phyloP scores from a whole-genome alignment of 2,113 vertebrate genomes.

The Podilymbus podiceps region DNA sequence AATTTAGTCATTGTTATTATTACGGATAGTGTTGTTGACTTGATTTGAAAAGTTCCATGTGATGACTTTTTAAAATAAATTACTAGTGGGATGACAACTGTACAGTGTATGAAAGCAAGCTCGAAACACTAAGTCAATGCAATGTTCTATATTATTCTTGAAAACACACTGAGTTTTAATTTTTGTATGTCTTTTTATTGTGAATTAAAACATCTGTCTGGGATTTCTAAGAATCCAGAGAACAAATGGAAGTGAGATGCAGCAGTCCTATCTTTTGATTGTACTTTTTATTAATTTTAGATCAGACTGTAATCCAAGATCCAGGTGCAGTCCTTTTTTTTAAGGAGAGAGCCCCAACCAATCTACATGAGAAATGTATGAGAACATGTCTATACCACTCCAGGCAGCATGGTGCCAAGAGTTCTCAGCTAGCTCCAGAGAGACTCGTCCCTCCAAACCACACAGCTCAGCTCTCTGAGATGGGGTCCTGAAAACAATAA shows the following conservation, averaged over 20 bases:
- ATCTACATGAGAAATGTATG: background rate
- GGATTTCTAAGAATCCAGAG: conserved; percentile 17
- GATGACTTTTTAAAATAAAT: background rate
- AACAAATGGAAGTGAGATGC: background rate
- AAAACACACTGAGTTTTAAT: background rate
- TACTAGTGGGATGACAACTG: background rate
- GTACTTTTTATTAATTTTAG: background rate
- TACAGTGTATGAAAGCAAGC: background rate
- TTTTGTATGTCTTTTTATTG: background rate
- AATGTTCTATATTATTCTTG: background rate
- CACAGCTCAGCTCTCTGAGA: background rate
- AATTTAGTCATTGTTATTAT: background rate
- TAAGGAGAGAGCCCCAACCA: background rate
- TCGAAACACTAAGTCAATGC: background rate
- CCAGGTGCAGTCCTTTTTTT: background rate
- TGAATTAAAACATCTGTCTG: conserved; percentile 36
- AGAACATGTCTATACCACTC: background rate
- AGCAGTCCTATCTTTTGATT: background rate
- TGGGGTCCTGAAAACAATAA: background rate
- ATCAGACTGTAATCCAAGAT: background rate
- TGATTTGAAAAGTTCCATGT: background rate
- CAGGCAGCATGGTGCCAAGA: background rate
- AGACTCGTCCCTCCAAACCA: background rate
- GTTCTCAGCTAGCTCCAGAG: background rate
- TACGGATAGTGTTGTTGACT: background rate